These are phyloP conservation scores for Aspidoscelis tigris DNA, from an alignment of 2,113 vertebrate genomes.

Conservation along the genomic window DNA sequence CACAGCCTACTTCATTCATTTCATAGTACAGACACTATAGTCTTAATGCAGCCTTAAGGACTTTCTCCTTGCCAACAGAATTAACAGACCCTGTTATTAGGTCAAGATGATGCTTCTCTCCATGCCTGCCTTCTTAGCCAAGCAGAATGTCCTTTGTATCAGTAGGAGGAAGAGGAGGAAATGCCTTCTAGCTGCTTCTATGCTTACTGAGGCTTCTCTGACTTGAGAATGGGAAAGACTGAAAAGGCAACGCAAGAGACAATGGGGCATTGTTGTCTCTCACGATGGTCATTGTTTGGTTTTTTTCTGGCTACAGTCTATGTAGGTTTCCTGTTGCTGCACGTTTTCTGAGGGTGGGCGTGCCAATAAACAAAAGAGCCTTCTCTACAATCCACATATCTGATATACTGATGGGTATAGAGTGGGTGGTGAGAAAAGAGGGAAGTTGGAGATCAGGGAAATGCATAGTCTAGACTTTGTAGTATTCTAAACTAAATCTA, in stretches of 20 bases:
- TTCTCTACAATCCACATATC: conserved; percentile 1
- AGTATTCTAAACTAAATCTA: background rate
- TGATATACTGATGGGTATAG: background rate
- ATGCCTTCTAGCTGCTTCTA: conserved; percentile 33
- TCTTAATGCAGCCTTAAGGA: conserved; percentile 12
- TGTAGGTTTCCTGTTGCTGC: conserved; percentile 44
- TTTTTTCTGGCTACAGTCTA: background rate
- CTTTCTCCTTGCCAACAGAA: background rate
- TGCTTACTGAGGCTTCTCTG: conserved; percentile 10
- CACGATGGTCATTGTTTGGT: conserved; percentile 53
- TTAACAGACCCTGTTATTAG: background rate
- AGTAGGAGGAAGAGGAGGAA: conserved; percentile 32
- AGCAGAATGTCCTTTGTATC: background rate
- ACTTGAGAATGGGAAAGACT: conserved; percentile 39
- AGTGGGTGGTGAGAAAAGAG: too few species aligned
- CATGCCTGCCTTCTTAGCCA: accelerated
- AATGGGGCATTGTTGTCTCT: conserved; percentile 60
- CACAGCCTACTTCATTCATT: conserved; percentile 49
- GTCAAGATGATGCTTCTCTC: background rate
- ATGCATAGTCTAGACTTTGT: background rate
- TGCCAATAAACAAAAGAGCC: conserved; percentile 2
- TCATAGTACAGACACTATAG: conserved; percentile 38
- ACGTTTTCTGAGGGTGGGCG: conserved; percentile 3
- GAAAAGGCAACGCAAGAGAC: conserved; percentile 52
- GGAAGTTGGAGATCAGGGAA: background rate